These are phyloP conservation scores for Galbula dea DNA, from an alignment of 2,113 vertebrate genomes.

Conservation along the genomic window DNA sequence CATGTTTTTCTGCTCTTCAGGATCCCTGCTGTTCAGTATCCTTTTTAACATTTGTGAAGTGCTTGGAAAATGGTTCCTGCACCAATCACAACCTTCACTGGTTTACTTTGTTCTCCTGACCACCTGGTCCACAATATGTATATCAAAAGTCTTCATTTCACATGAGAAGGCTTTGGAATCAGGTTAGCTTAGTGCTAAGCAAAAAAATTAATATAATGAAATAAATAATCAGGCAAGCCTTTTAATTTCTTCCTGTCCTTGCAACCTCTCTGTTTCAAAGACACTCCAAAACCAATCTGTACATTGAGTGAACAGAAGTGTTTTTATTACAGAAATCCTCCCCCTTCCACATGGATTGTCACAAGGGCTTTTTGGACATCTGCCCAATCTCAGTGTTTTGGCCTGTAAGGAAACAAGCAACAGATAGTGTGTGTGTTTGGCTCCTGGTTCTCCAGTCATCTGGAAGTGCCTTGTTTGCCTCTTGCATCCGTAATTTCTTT, in stretches of 20 bases:
- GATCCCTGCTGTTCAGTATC: background rate
- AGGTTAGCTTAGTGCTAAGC: background rate
- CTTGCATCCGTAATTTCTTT: slow-evolving; percentile 43
- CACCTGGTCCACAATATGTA: slow-evolving; percentile 37
- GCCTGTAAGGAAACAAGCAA: slow-evolving; percentile 61
- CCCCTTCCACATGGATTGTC: slow-evolving; percentile 50
- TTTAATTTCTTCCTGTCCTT: slow-evolving; percentile 21
- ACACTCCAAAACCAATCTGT: slow-evolving; percentile 53
- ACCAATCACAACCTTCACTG: background rate
- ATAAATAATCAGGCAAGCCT: slow-evolving; percentile 42
- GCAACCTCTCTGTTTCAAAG: slow-evolving; percentile 31
- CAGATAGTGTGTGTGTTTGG: slow-evolving; percentile 55
- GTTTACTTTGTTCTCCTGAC: slow-evolving; percentile 10
- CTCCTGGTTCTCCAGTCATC: slow-evolving; percentile 42
- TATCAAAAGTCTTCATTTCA: slow-evolving; percentile 40
- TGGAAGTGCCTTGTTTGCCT: slow-evolving; percentile 24
- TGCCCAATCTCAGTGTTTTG: slow-evolving; percentile 56
- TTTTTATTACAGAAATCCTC: slow-evolving; percentile 58
- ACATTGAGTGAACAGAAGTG: slow-evolving; percentile 59
- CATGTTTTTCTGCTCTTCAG: background rate
- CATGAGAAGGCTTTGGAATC: slow-evolving; percentile 34
- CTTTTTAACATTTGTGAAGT: background rate
- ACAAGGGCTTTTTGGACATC: slow-evolving; percentile 45
- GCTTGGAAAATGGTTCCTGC: background rate
- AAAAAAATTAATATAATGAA: no score